Conservation (phyloP, 2,888 invertebrate species). For the Toxonevra muliebris region DNA sequence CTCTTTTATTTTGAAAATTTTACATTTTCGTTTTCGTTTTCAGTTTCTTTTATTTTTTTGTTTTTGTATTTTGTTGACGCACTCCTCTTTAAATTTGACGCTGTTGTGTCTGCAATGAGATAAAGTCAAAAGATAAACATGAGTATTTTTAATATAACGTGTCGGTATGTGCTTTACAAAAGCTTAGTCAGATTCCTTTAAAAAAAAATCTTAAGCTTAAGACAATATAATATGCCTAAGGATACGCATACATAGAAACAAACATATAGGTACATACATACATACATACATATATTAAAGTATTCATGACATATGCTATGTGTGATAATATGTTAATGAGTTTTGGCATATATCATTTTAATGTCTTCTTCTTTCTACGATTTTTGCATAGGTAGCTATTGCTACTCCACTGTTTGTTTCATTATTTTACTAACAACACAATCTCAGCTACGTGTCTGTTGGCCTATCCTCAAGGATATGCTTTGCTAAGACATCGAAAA, state of each 20-base stretch:
- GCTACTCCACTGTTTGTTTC: constrained; percentile 33
- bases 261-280: background rate
- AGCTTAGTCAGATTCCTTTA: background rate
- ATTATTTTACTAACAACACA: constrained; percentile 38
- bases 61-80: constrained; percentile 30
- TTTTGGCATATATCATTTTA: constrained; percentile 59
- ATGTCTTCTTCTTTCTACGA: constrained; percentile 34
- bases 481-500: constrained; percentile 14
- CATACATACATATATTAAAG: constrained; percentile 40
- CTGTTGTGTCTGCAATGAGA: constrained; percentile 49
- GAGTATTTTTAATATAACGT: constrained; percentile 25
- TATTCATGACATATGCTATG: constrained; percentile 59
- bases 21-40: constrained; percentile 21
- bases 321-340: constrained; percentile 64
- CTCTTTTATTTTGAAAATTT: constrained; percentile 14
- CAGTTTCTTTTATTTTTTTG: constrained; percentile 22
- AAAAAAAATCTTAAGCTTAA: constrained; percentile 8
- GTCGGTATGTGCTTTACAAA: constrained; percentile 11
- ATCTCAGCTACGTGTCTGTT: constrained; percentile 58
- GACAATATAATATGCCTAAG: constrained; percentile 26
- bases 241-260: constrained; percentile 12
- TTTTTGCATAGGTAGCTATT: constrained; percentile 12
- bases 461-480: constrained; percentile 60
- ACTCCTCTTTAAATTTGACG: constrained; percentile 14
- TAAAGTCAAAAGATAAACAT: constrained; percentile 38